A percentile compares a stretch with the other conserved stretches of the same genome.
Conservation (phyloP, 2,797 vertebrate species). For the Sphenodon punctatus region DNA sequence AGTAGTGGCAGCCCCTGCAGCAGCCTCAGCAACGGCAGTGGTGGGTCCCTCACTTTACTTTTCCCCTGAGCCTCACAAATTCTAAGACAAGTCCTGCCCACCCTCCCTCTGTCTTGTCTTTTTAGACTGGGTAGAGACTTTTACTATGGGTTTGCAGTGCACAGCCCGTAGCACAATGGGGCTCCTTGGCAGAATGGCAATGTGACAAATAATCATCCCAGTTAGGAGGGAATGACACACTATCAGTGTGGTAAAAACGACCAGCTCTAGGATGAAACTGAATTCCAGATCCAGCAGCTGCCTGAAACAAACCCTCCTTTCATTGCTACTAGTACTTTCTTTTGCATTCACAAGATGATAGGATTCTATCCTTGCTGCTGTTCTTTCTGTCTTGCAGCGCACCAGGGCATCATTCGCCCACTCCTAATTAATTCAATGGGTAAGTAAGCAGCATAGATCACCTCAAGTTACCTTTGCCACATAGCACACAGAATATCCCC, state of each 20-base stretch:
- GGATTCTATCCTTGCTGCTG: constrained; percentile 1
- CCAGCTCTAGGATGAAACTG: not conserved
- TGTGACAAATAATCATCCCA: too few species aligned
- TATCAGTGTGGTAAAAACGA: not conserved
- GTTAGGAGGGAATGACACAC: too few species aligned
- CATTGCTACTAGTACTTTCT: not conserved
- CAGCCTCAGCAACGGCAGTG: too few species aligned
- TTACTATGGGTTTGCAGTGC: not conserved
- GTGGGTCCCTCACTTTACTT: too few species aligned
- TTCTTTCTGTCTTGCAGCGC: constrained; percentile 16
- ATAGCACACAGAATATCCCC: not conserved
- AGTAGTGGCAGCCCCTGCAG: too few species aligned
- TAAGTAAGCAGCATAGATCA: constrained; percentile 51
- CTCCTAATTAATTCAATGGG: constrained; percentile 46
- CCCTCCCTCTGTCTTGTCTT: not conserved
- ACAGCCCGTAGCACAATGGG: too few species aligned
- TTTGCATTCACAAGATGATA: not conserved
- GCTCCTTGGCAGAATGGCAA: too few species aligned
- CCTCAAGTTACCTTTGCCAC: constrained; percentile 54
- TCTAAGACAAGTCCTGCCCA: too few species aligned
- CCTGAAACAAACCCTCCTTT: not conserved
- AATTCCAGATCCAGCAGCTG: not conserved
- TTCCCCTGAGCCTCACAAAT: too few species aligned
- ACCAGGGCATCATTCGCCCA: constrained; percentile 22
- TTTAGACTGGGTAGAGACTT: not conserved